Evolutionary conservation across 2,797 vertebrate species (phyloP), one percentile per base, ranked within the genome.

Genomic region (Argyrosomus regius): DNA sequence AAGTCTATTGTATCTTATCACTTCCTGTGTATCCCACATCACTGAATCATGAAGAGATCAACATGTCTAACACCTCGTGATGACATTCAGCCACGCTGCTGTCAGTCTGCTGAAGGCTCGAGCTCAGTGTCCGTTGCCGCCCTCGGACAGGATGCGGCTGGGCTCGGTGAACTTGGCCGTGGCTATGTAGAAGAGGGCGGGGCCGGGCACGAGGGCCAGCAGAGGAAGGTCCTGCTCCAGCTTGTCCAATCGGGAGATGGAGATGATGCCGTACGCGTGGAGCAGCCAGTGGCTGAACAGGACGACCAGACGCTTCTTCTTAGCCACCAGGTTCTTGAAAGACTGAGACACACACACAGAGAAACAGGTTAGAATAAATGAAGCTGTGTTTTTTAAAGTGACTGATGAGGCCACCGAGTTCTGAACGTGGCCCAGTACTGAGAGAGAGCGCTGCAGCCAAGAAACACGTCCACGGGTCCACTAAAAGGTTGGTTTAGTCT

Each of bases 201-300:
- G 98, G 2, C 97, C 96, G 0, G 98, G 98, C 0, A 99, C 98
- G 16, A 99, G 87, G 35, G 97, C 97, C 87, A 99, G 75, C 66
- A 99, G 93, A 0, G 98, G 97, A 72, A 99, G 90, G 87, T 99
- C 97, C 82, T 98, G 96, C 64, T 97, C 96, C 7, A 99, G 93
- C 74, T 96, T 97, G 90, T 98, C 97, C 92, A 99, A 88, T 75
- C 97, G 96, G 75, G 98, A 98, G 92, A 99, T 99, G 39, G 98
- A 99, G 93, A 99, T 95, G 79, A 99, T 99, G 75, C 98, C 98
- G 3, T 99, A 99, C 0, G 97, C 98, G 3, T 99, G 98, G 60
- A 99, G 96, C 48, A 99, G 87, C 98, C 98, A 99, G 84, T 99
- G 98, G 89, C 98, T 99, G 90, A 99, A 96, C 77, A 99, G 96